Evolutionary conservation across 2,797 vertebrate genomes (phyloP).

Genomic region (Numenius phaeopus): DNA sequence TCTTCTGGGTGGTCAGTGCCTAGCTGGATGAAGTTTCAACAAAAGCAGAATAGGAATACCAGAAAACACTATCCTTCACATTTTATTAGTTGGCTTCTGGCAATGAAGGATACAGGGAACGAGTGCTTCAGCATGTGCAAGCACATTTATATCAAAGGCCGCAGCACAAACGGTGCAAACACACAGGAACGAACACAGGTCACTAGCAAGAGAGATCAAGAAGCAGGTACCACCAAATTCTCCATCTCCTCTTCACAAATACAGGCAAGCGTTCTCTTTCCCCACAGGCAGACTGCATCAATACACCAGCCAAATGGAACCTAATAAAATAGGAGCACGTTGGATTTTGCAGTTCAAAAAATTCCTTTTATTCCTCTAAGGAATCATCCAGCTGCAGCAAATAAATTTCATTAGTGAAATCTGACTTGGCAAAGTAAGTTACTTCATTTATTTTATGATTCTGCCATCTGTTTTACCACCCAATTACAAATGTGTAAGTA

Average conservation of each 20-base stretch:
- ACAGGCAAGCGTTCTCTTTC: neutral
- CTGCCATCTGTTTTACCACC: neutral
- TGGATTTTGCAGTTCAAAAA: neutral
- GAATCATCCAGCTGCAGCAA: neutral
- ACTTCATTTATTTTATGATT: neutral
- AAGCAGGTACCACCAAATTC: neutral
- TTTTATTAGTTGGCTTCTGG: neutral
- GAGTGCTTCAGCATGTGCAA: neutral
- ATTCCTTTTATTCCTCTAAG: neutral
- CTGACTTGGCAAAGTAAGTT: neutral
- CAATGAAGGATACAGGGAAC: neutral
- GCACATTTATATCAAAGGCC: neutral
- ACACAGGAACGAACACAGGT: neutral
- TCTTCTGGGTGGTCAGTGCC: neutral
- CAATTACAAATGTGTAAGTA: neutral
- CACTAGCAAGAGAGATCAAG: neutral
- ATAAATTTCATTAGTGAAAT: conserved; percentile 1
- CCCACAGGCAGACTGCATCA: neutral
- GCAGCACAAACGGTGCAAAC: neutral
- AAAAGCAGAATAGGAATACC: neutral
- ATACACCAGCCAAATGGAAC: neutral
- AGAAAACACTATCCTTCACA: neutral
- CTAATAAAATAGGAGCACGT: neutral
- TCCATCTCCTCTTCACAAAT: neutral
- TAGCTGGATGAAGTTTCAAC: neutral